phyloP scores from a whole-genome alignment of 2,888 invertebrate genomes.

The Drosophila longiperda region DNA sequence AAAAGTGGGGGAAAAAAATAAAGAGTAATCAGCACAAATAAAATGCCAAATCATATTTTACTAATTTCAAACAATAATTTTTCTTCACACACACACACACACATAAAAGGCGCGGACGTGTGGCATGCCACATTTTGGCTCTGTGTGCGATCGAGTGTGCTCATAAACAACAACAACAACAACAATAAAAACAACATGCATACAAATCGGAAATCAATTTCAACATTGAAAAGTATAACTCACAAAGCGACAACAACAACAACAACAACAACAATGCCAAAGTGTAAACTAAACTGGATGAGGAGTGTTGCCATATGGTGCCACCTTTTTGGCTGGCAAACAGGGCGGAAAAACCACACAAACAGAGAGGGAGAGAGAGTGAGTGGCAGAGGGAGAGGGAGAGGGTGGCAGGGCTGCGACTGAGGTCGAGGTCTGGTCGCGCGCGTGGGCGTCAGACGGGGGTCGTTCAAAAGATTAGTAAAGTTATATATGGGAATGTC shows the following conservation, averaged over 20 bases:
- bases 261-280: slow-evolving; percentile 6
- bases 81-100: background rate
- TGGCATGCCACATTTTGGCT: slow-evolving; percentile 61
- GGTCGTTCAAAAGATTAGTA: slow-evolving; percentile 58
- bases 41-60: slow-evolving; percentile 70
- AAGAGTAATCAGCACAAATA: slow-evolving; percentile 16
- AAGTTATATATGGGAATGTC: slow-evolving; percentile 75
- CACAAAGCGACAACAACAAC: slow-evolving; percentile 34
- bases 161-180: slow-evolving; percentile 45
- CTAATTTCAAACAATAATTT: slow-evolving; percentile 55
- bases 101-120: slow-evolving; percentile 56
- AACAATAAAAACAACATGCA: slow-evolving; percentile 36
- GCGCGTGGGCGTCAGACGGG: slow-evolving; percentile 59
- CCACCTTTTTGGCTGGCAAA: slow-evolving; percentile 66
- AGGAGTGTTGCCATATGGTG: slow-evolving; percentile 72
- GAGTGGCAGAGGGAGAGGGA: background rate
- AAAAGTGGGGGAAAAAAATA: background rate
- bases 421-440: slow-evolving; percentile 60
- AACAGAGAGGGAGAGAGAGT: background rate
- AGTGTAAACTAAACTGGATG: slow-evolving; percentile 52
- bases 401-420: slow-evolving; percentile 23
- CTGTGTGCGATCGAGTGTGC: slow-evolving; percentile 50
- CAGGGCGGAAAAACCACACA: slow-evolving; percentile 56
- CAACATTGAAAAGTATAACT: slow-evolving; percentile 69
- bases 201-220: slow-evolving; percentile 76